A percentile compares a stretch with the other conserved stretches of the same genome.
These are phyloP conservation scores for Chaunax sp. DNA, from an alignment of 2,797 vertebrate species.

Conservation along the genomic window DNA sequence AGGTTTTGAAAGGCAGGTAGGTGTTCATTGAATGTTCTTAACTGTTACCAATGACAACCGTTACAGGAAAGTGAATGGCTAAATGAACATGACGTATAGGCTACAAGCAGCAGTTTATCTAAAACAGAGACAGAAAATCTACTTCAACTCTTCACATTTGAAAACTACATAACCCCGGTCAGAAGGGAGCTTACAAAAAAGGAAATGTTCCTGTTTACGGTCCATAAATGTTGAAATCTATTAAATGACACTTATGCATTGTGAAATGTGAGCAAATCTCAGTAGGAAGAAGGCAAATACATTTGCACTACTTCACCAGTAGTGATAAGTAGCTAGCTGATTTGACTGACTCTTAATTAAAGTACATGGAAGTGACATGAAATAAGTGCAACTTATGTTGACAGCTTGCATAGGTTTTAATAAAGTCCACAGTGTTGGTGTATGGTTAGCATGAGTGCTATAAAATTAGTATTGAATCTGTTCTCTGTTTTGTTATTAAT, in stretches of 20 bases:
- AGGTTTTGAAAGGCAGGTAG: background rate
- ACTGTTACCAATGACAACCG: conserved; percentile 5
- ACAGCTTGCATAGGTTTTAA: conserved; percentile 58
- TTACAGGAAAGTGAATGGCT: background rate
- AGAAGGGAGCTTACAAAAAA: background rate
- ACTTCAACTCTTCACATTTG: background rate
- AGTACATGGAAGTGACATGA: conserved; percentile 54
- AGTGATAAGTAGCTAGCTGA: conserved; percentile 60
- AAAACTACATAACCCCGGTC: background rate
- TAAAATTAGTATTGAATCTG: conserved; percentile 30
- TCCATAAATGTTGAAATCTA: background rate
- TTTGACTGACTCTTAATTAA: conserved; percentile 73
- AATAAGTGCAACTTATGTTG: conserved; percentile 57
- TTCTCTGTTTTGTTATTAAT: conserved; percentile 42
- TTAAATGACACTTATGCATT: conserved; percentile 23
- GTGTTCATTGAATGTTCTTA: background rate
- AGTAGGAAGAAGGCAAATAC: conserved; percentile 36
- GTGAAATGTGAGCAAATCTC: conserved; percentile 36
- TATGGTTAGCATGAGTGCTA: conserved; percentile 4
- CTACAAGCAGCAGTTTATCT: background rate
- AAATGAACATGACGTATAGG: conserved; percentile 2
- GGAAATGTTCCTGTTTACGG: background rate
- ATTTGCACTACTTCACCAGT: conserved; percentile 53
- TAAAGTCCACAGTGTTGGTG: conserved; percentile 31
- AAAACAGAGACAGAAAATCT: background rate